phyloP scores from a whole-genome alignment of 1,140 invertebrate species.

The Acromyrmex echinatior region DNA sequence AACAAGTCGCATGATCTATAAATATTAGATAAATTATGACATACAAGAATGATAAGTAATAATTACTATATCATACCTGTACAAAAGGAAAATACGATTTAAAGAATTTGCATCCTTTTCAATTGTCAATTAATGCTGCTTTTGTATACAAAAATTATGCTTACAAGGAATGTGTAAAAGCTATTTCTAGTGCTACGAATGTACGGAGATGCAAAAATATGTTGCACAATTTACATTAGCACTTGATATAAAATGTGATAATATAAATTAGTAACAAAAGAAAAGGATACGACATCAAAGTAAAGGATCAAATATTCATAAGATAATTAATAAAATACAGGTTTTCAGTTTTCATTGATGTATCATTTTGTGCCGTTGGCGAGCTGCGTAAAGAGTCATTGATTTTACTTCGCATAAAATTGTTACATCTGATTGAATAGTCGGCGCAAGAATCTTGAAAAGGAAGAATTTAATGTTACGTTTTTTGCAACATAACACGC shows the following conservation, averaged over 20 bases:
- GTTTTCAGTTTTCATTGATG: conserved; percentile 69
- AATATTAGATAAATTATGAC: conserved; percentile 67
- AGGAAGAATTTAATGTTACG: conserved; percentile 55
- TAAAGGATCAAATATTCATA: conserved; percentile 11
- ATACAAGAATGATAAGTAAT: conserved; percentile 62
- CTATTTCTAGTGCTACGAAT: conserved; percentile 52
- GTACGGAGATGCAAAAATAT: conserved; percentile 52
- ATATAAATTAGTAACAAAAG: conserved; percentile 56
- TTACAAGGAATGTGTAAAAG: conserved; percentile 73
- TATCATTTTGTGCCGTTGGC: conserved; percentile 66
- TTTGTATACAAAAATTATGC: conserved; percentile 62
- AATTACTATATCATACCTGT: conserved; percentile 63
- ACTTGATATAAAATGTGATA: conserved; percentile 53
- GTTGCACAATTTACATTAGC: conserved; percentile 50
- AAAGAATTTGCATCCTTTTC: conserved; percentile 52
- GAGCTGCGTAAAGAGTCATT: conserved; percentile 69
- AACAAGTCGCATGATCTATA: conserved; percentile 62
- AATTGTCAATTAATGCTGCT: conserved; percentile 46
- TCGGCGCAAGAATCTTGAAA: conserved; percentile 43
- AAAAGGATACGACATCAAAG: conserved; percentile 45
- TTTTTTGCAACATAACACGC: conserved; percentile 61
- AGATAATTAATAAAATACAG: conserved; percentile 77
- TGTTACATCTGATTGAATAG: conserved; percentile 33
- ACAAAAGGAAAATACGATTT: conserved; percentile 56
- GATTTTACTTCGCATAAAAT: conserved; percentile 57